A percentile compares a stretch with the other conserved stretches of the same genome.
Evolutionary conservation across 2,113 vertebrate species (phyloP).

Genomic region (Agelaius phoeniceus): DNA sequence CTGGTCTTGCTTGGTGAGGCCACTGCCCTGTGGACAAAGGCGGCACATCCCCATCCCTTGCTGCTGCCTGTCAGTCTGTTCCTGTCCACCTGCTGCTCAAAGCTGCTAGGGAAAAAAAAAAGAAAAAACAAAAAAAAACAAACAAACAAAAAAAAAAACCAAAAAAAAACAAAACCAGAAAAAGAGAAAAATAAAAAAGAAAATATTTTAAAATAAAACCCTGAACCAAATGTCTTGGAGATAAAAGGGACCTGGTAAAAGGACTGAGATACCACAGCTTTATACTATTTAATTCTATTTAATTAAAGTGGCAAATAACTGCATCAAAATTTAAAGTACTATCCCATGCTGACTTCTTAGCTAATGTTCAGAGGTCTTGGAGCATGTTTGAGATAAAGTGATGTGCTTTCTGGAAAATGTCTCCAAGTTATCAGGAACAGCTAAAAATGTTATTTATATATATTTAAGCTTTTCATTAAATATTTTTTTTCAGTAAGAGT

Average conservation of each 20-base stretch:
- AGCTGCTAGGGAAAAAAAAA: neutral
- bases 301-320: neutral
- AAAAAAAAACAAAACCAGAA: too few relatives aligned
- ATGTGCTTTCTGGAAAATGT: neutral
- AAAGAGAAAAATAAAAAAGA: rapidly evolving
- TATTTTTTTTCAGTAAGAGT: neutral
- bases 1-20: neutral
- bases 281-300: neutral
- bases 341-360: neutral
- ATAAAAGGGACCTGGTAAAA: neutral
- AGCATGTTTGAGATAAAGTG: neutral
- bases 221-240: neutral
- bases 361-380: neutral
- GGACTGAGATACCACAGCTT: neutral
- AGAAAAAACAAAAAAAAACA: too few relatives aligned
- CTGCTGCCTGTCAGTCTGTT: neutral
- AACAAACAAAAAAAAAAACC: too few relatives aligned
- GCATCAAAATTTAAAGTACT: neutral
- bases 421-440: neutral
- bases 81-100: neutral
- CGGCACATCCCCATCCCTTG: rapidly evolving
- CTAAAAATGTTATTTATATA: neutral
- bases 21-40: neutral
- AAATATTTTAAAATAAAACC: neutral
- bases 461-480: neutral